Base-by-base conservation (phyloP, 2,888 invertebrate species). In the Brachynemurus nebulosus region DNA sequence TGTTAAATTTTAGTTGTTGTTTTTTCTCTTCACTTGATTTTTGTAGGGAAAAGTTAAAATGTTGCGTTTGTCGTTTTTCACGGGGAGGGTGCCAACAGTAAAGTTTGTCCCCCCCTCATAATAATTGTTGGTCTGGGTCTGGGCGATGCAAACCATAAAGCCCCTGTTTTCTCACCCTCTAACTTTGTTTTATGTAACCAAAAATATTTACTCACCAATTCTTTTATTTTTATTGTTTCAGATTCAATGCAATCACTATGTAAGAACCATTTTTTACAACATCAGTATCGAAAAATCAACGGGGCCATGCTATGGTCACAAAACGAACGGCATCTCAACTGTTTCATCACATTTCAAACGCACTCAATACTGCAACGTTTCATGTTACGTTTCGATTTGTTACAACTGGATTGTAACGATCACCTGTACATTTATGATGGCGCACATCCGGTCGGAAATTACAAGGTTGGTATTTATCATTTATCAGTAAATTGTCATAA, bases 381-480 rank as follows among this genome's bases (percentile, higher is more conserved):
- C 67, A 91, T 92, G 88, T 76, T 92, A 58, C 79, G 91, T 59
- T 92, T 92, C 67, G 91, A 92, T 62, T 76, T 85, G 64, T 74
- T 92, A 56, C 86, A 89, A 64, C 73, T 92, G 50, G 92, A 92
- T 68, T 92, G 92, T 69, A 91, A 91, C 63, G 92, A 92, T 67
- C 90, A 90, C 65, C 78, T 92, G 44, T 86, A 81, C 59, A 86
- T 92, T 60, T 92, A 86, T 62, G 92, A 92, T 66, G 91, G 91
- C 2, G 90, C 90, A 12, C 90, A 91, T 60, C 86, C 86, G 39
- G 88, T 86, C 38, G 84, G 86, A 43, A 80, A 78, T 54, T 84
- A 84, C 56, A 90, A 90, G 84, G 91, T 91, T 58, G 68, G 64
- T 52, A 19, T 7, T n/a, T n/a, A n/a, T n/a, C n/a, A n/a, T n/a